phyloP scores from a whole-genome alignment of 2,113 vertebrate species.

The Tragelaphus buxtoni region DNA sequence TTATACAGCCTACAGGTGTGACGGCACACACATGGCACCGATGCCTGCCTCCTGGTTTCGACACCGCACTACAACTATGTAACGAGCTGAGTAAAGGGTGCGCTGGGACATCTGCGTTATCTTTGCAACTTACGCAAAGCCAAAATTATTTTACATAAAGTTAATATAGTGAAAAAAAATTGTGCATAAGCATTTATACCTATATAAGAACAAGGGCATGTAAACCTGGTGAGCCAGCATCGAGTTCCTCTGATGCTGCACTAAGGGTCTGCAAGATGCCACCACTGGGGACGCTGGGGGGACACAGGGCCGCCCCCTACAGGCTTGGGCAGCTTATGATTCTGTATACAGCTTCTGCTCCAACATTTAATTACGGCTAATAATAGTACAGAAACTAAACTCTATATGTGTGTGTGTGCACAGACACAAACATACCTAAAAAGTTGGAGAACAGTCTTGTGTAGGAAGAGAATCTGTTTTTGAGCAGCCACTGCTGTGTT shows the following conservation, averaged over 20 bases:
- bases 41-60: neutral
- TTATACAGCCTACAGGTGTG: neutral
- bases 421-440: conserved; percentile 85
- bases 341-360: neutral
- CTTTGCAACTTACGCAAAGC: neutral
- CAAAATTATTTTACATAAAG: neutral
- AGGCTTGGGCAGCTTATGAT: neutral
- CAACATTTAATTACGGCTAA: neutral
- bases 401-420: too few species aligned
- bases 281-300: neutral
- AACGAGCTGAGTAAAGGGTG: neutral
- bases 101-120: neutral
- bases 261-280: neutral
- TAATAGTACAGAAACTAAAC: neutral
- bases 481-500: conserved; percentile 93
- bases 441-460: conserved; percentile 93
- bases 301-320: neutral
- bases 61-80: rapidly evolving
- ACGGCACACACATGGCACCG: rapidly evolving
- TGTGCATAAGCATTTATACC: neutral
- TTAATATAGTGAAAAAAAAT: neutral
- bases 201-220: neutral
- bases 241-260: neutral
- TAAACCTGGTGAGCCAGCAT: neutral
- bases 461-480: conserved; percentile 92